phyloP scores from a whole-genome alignment of 2,888 invertebrate genomes.

The Aproaerema taeniolella region DNA sequence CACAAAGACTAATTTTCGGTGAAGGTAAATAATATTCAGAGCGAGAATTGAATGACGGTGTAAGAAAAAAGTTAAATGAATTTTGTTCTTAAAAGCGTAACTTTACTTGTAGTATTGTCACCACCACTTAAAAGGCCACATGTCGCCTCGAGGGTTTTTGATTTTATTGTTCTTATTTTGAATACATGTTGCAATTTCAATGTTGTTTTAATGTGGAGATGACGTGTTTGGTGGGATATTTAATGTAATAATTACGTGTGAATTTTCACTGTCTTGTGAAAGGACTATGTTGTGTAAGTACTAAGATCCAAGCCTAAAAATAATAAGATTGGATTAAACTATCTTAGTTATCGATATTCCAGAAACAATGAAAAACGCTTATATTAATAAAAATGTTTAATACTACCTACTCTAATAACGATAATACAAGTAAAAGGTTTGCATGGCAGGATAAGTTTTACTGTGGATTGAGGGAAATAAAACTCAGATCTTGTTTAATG shows the following conservation, averaged over 20 bases:
- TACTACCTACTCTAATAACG: too few species aligned
- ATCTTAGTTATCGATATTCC: too few species aligned
- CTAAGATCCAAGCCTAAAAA: too few species aligned
- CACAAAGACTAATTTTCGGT: conserved; percentile 16
- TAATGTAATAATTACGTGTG: too few species aligned
- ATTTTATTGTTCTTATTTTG: conserved; percentile 48
- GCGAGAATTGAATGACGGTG: conserved; percentile 25
- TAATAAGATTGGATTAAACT: too few species aligned
- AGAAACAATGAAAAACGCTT: too few species aligned
- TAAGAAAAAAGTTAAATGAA: conserved; percentile 37
- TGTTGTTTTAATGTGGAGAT: conserved; percentile 9
- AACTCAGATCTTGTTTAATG: conserved; percentile 46
- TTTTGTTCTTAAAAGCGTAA: conserved; percentile 66
- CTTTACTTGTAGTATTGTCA: conserved; percentile 74
- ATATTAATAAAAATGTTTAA: too few species aligned
- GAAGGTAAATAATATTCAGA: conserved; percentile 18
- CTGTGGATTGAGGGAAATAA: conserved; percentile 35
- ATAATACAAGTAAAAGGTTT: too few species aligned
- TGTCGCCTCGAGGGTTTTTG: conserved; percentile 69
- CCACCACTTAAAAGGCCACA: conserved; percentile 74
- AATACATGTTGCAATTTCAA: conserved; percentile 11
- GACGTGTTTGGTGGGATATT: too few species aligned
- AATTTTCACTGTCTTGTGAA: too few species aligned
- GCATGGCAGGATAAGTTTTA: too few species aligned
- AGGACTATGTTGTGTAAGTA: too few species aligned